Base-by-base conservation (phyloP, 2,113 vertebrate genomes). In the Noctilio leporinus region DNA sequence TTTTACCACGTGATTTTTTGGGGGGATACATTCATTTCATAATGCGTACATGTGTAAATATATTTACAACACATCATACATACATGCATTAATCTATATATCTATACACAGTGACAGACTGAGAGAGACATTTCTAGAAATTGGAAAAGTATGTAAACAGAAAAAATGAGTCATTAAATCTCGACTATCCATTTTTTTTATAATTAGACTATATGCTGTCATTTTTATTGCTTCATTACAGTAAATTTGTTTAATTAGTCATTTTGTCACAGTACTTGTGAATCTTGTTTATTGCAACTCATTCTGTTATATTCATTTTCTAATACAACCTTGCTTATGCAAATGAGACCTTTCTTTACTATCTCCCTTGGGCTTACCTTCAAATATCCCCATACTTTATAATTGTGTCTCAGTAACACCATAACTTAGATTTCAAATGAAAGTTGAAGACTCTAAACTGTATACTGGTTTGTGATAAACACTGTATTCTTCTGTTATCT, bases 271-370 rank as follows among this genome's bases (percentile, higher is more conserved):
- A 73, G n/a, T 17, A 24, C 40, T 82, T 90, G 69, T 55, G 53
- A 90, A 64, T 69, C 30, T 7, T 91, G 33, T 86, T 91, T 83
- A 82, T 57, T 72, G 19, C 35, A 86, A 76, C 49, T 86, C 28
- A 57, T 69, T 86, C 69, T 64, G 16, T 67, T 65, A 49, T 65
- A 89, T 55, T 7, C 38, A 45, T 72, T 82, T 9, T 6, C 33
- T 75, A 73, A 82, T 55, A 69, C 47, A 81, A 49, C 28, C 62
- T 15, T 33, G 0, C n/a, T 93, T 92, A 96, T 96, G 86, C 38
- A 96, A 94, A 95, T 75, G 49, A 94, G 89, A 91, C 62, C 53
- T 83, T 95, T 88, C 59, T 94, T 91, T 62, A 70, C 43, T 82
- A 8, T 87, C 62, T 89, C 86, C 35, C 73, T 67, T 85, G 55